Evolutionary conservation across 1,140 invertebrate genomes (phyloP).

Genomic region (Cotesia typhae): DNA sequence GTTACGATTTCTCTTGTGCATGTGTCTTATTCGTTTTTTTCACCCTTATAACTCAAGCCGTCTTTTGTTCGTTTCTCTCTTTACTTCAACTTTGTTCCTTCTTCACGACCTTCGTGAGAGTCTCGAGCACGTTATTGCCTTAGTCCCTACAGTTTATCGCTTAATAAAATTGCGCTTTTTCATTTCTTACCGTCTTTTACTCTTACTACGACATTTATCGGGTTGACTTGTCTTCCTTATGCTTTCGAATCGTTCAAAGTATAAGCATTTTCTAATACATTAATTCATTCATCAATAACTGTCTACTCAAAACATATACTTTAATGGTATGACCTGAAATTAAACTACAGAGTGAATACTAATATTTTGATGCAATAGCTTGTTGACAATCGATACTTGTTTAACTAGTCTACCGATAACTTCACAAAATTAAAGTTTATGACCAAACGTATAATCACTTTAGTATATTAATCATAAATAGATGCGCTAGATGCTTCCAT

Average conservation of each 20-base stretch:
- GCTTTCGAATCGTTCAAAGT: constrained; percentile 12
- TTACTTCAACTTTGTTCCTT: constrained; percentile 16
- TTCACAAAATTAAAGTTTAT: no score
- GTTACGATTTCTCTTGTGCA: constrained; percentile 15
- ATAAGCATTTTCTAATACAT: background rate
- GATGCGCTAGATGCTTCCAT: no score
- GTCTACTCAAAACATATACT: background rate
- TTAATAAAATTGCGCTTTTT: constrained; percentile 29
- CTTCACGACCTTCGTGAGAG: constrained; percentile 24
- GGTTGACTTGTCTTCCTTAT: constrained; percentile 15
- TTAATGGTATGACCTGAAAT: no score
- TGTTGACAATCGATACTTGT: no score
- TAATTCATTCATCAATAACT: constrained; percentile 16
- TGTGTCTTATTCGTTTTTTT: constrained; percentile 13
- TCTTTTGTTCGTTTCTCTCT: constrained; percentile 14
- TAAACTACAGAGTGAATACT: no score
- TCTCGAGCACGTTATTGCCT: constrained; percentile 18
- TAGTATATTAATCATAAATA: no score
- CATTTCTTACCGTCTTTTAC: constrained; percentile 12
- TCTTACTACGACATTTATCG: constrained; percentile 22
- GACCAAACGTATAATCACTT: no score
- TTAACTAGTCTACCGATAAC: no score
- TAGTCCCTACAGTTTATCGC: constrained; percentile 28
- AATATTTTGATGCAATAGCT: no score
- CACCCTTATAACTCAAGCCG: background rate